A percentile compares a stretch with the other conserved stretches of the same genome.
These are phyloP conservation scores for Channallabes apus DNA, from an alignment of 2,797 vertebrate genomes.

Conservation along the genomic window DNA sequence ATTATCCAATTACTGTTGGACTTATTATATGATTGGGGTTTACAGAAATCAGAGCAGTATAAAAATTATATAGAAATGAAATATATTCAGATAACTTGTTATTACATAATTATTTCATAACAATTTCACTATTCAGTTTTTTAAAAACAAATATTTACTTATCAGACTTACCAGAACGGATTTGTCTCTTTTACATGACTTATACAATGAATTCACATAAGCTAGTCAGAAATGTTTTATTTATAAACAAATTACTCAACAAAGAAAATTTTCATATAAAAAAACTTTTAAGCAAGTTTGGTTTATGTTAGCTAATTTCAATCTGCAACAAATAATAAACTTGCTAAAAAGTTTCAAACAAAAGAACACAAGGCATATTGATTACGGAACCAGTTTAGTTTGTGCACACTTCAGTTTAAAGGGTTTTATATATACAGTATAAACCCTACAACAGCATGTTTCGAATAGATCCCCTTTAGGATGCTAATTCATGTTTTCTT, in stretches of 20 bases:
- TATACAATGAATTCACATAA: background rate
- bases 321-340: background rate
- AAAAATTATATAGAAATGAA: background rate
- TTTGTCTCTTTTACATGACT: background rate
- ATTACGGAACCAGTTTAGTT: background rate
- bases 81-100: background rate
- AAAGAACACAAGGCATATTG: background rate
- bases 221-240: background rate
- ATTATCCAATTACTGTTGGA: background rate
- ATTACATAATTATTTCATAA: no score
- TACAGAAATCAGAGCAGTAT: background rate
- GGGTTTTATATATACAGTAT: background rate
- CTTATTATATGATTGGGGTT: background rate
- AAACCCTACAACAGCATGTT: background rate
- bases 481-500: conserved; percentile 47
- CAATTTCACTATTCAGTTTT: no score
- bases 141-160: background rate
- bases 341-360: background rate
- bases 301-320: background rate
- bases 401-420: background rate
- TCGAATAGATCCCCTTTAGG: background rate
- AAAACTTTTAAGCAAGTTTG: background rate
- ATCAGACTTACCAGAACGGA: background rate
- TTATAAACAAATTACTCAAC: background rate
- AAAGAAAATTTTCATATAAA: no score